Conservation (phyloP, 2,797 vertebrate species). For the Darevskia mixta region DNA sequence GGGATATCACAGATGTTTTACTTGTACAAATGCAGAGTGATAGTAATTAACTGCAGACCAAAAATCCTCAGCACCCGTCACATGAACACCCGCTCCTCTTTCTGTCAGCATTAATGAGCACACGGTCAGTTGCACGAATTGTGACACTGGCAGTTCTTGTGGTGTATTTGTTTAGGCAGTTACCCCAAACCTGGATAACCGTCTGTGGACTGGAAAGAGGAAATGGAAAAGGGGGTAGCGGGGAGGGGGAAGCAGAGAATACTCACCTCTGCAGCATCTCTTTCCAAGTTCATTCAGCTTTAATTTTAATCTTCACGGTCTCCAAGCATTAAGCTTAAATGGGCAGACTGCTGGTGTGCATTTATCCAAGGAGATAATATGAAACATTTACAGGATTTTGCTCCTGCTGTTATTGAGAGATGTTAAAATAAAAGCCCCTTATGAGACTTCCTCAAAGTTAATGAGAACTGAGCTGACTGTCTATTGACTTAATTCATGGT, state of each 20-base stretch:
- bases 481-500: constrained; percentile 45
- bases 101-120: neutral
- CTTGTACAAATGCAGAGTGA: constrained; percentile 32
- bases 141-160: neutral
- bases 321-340: constrained; percentile 47
- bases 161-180: neutral
- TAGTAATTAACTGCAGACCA: constrained; percentile 20
- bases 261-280: neutral
- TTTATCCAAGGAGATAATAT: constrained; percentile 49
- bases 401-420: constrained; percentile 35
- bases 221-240: neutral
- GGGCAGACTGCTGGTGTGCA: constrained; percentile 25
- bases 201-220: constrained; percentile 15
- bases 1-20: neutral
- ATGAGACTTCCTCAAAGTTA: constrained; percentile 54
- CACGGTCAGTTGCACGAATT: neutral
- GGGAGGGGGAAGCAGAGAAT: neutral
- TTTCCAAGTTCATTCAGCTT: neutral
- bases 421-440: constrained; percentile 51
- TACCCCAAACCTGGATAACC: neutral
- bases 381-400: constrained; percentile 51
- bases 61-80: neutral
- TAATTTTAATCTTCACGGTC: constrained; percentile 30
- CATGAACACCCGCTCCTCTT: fast-evolving
- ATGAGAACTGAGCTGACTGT: constrained; percentile 55